These are phyloP conservation scores for Podargus strigoides DNA, from an alignment of 2,797 vertebrate species.

Conservation along the genomic window DNA sequence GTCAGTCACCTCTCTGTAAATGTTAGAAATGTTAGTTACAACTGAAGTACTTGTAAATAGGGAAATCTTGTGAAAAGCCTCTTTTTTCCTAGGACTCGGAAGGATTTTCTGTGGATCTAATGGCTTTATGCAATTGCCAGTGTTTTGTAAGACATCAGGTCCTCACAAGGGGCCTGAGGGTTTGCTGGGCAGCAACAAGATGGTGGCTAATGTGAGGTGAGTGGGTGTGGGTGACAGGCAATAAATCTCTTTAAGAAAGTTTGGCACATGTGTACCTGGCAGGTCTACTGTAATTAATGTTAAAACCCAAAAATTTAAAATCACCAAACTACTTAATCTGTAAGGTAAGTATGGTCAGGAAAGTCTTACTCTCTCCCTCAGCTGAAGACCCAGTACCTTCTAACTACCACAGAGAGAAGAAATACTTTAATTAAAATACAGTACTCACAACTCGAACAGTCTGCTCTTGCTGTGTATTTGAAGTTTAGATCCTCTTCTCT, in stretches of 20 bases:
- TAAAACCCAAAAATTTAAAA: not conserved
- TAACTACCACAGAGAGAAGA: not conserved
- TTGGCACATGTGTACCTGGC: not conserved
- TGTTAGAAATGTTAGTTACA: not conserved
- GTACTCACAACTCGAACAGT: not conserved
- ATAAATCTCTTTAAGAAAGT: not conserved
- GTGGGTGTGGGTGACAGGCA: not conserved
- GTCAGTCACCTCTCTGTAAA: not conserved
- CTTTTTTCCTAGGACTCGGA: not conserved
- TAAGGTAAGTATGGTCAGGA: fast-evolving
- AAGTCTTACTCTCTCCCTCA: not conserved
- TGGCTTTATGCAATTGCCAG: not conserved
- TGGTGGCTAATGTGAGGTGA: not conserved
- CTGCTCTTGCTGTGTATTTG: not conserved
- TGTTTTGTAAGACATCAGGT: not conserved
- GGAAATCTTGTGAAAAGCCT: not conserved
- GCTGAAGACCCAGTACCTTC: not conserved
- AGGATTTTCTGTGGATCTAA: not conserved
- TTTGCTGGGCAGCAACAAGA: not conserved
- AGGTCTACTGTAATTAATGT: not conserved
- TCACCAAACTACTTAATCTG: not conserved
- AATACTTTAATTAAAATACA: not conserved
- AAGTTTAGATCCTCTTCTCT: not conserved
- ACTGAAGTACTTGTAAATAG: not conserved
- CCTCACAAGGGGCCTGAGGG: too few species aligned